Base-by-base conservation (phyloP, 2,113 vertebrate genomes). In the Carlito syrichta region DNA sequence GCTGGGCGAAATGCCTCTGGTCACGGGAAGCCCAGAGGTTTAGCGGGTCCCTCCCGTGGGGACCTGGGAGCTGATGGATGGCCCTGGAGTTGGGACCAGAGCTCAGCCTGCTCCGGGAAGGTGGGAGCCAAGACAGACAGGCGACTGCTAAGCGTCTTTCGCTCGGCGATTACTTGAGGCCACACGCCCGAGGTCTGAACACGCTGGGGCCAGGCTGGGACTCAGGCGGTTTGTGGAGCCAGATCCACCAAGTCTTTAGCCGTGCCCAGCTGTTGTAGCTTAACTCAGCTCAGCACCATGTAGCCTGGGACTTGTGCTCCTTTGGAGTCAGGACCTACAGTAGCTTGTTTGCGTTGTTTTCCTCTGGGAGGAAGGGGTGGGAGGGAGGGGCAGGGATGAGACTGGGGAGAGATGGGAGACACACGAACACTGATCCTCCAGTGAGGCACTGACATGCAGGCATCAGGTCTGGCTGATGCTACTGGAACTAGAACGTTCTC, bases 1-100 rank as follows among this genome's bases (percentile, higher is more conserved):
- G 96, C 98, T 96, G 94, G 98, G 98, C 98, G 81, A 98, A 98
- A 99, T 98, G 98, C 99, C 99, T 95, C 98, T 97, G 98, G 99
- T 98, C 97, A 98, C 69, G 38, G 66, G 95, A 97, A 97, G 95
- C 96, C 98, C 95, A 90, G 83, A 96, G 98, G 98, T 97, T 98
- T 98, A 97, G 96, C 22, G 71, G 93, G 97, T 76, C 86, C 92
- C 83, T 98, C 98, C 99, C 97, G 1, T 91, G 23, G 98, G 98
- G 98, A 97, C 50, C 91, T 0, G 3, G 87, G 35, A 86, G 81
- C 98, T 98, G 97, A 98, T 98, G 98, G 98, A 98, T 98, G 98
- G 98, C 98, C 98, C 97, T 93, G 89, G 98, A 98, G 98, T 96
- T 90, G 98, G 98, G 98, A 98, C 98, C 98, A 98, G 98, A 96